These are phyloP conservation scores for Lepas anatifera DNA, from an alignment of 2,888 invertebrate genomes.

Conservation along the genomic window DNA sequence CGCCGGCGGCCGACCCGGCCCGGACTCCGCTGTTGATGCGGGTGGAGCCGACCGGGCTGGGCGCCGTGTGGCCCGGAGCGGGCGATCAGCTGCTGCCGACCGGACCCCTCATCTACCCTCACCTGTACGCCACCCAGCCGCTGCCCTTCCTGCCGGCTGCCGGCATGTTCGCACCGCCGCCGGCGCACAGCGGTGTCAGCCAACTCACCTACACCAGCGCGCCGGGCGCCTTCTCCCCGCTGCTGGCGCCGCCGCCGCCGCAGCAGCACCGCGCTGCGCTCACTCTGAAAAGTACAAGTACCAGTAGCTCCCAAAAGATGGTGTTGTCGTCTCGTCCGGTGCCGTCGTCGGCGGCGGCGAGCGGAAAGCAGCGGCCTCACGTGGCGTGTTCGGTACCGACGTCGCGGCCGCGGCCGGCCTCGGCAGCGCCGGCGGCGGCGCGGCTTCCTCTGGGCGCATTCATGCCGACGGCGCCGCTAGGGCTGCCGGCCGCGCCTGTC, in stretches of 20 bases:
- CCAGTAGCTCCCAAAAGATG: too few species aligned
- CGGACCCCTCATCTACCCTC: constrained; percentile 1
- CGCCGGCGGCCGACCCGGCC: neutral
- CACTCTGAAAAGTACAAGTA: neutral
- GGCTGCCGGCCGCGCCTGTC: neutral
- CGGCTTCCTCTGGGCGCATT: neutral
- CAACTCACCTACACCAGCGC: constrained; percentile 4
- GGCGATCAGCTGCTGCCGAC: neutral
- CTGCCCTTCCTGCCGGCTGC: neutral
- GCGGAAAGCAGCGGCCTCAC: neutral
- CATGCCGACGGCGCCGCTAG: neutral
- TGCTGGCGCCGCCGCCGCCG: neutral
- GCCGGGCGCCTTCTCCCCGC: neutral
- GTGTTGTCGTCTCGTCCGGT: too few species aligned
- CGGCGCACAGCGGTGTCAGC: neutral
- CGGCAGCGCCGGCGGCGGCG: neutral
- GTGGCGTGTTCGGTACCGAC: neutral
- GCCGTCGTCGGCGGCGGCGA: neutral
- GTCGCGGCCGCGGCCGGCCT: neutral
- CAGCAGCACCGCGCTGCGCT: too few species aligned
- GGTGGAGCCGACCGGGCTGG: neutral
- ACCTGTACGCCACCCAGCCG: constrained; percentile 9
- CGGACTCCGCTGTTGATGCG: neutral
- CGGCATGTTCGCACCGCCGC: constrained; percentile 1
- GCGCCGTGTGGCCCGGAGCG: neutral